Evolutionary conservation across 2,113 vertebrate species (phyloP).

Genomic region (Amia ocellicauda): DNA sequence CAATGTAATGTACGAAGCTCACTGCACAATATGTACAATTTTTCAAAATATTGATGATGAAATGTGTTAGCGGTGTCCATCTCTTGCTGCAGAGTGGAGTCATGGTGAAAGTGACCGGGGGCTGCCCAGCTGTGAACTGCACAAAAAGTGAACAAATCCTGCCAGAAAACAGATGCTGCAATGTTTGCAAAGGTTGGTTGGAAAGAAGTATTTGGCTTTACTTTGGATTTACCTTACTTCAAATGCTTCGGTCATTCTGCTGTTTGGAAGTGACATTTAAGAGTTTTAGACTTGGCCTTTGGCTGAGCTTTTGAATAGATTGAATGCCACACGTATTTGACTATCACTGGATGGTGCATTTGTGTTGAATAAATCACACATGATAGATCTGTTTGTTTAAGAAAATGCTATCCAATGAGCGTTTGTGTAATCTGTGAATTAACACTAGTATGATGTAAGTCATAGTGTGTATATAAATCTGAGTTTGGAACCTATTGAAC

Average conservation of each 20-base stretch:
- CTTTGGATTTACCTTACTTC: no score
- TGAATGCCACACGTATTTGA: not conserved
- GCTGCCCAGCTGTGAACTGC: slow-evolving; percentile 85
- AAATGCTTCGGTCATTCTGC: no score
- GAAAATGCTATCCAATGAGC: no score
- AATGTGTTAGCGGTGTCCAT: not conserved
- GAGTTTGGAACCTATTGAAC: no score
- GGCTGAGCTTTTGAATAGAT: not conserved
- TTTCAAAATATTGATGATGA: not conserved
- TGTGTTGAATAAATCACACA: no score
- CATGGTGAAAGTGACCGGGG: slow-evolving; percentile 79
- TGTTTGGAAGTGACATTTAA: no score
- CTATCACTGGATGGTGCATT: no score
- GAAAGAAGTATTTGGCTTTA: no score
- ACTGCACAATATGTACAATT: not conserved
- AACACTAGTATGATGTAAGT: not conserved
- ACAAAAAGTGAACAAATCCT: slow-evolving; percentile 75
- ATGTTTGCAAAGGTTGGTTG: slow-evolving; percentile 81
- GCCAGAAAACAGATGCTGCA: slow-evolving; percentile 90
- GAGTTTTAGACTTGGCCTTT: no score
- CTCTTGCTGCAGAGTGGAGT: slow-evolving; percentile 75
- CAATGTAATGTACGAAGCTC: no score
- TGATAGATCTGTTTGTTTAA: not conserved
- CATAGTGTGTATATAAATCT: not conserved
- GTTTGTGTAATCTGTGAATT: no score